Percentiles rank a stretch among this genome's conserved stretches.
Conservation (phyloP, 2,113 vertebrate genomes). For the Hyaena hyaena region DNA sequence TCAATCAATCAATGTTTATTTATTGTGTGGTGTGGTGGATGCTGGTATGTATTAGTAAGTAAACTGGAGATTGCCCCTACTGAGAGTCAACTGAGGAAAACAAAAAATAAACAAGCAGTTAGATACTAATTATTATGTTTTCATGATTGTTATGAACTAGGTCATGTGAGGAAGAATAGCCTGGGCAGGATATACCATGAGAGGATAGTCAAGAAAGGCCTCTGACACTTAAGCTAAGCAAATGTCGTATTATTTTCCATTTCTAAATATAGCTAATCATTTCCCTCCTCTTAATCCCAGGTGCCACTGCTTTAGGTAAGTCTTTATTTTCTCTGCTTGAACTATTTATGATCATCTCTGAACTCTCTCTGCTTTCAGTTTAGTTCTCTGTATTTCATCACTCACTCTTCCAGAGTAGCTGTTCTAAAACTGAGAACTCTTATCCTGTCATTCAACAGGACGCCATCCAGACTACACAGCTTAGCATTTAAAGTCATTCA, state of each 20-base stretch:
- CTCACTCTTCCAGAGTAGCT: not conserved
- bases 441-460: not conserved
- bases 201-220: not conserved
- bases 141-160: not conserved
- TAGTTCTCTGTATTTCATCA: not conserved
- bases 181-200: not conserved
- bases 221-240: not conserved
- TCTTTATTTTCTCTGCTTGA: not conserved
- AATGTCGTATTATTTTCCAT: not conserved
- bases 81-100: not conserved
- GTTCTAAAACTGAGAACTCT: not conserved
- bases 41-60: not conserved
- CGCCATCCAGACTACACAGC: not conserved
- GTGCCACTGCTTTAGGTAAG: not conserved
- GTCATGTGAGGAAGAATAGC: constrained; percentile 4
- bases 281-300: not conserved
- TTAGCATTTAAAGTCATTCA: not conserved
- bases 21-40: not conserved
- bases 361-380: not conserved
- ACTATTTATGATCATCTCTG: not conserved
- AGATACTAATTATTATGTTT: constrained; percentile 50
- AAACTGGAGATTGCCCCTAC: not conserved
- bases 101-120: constrained; percentile 22
- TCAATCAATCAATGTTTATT: not conserved
- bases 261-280: constrained; percentile 8